Evolutionary conservation across 2,797 vertebrate species (phyloP), one percentile per base, ranked within the genome.

Genomic region (Miopithecus talapoin): DNA sequence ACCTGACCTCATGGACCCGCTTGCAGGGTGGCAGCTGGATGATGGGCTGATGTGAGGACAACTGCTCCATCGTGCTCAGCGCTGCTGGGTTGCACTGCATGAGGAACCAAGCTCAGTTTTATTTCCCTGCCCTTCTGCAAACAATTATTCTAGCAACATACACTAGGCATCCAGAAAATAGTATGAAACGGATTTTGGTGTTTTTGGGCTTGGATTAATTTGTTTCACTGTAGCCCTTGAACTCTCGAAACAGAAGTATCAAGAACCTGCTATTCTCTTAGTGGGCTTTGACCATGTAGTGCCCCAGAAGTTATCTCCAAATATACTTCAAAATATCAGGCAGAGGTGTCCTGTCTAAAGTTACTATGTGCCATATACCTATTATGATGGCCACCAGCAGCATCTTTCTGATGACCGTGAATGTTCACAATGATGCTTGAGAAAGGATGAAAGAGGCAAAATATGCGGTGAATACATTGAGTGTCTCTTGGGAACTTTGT

Each of bases 131-230:
- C 13, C 28, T 3, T 76, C 9, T 85, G 28, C 22, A 86, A 79
- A 33, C 16, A 80, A 30, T 85, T 26, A n/a, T 55, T 50, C 36
- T 53, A 43, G 64, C 41, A 39, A 28, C 36, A 16, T 17, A 3
- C 53, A 57, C 46, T 55, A 72, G 22, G 26, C 41, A 76, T 46
- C 33, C 36, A 88, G 91, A 93, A 72, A 87, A 64, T 89, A 57
- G 72, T 33, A 79, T 8, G 55, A 89, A 80, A 75, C 61, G 41
- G 13, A 53, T 26, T 70, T 17, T 79, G 36, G 36, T 76, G 89
- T 61, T 33, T 36, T 50, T 70, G 68, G 41, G 64, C 24, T 89
- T 84, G 10, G 70, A 64, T 87, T 26, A 12, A 2, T 36, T 55
- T 74, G 46, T 9, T 79, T 95, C 43, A 21, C 8, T 46, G 26